Evolutionary conservation across 2,797 vertebrate species (phyloP).

Genomic region (Spinus pinus): DNA sequence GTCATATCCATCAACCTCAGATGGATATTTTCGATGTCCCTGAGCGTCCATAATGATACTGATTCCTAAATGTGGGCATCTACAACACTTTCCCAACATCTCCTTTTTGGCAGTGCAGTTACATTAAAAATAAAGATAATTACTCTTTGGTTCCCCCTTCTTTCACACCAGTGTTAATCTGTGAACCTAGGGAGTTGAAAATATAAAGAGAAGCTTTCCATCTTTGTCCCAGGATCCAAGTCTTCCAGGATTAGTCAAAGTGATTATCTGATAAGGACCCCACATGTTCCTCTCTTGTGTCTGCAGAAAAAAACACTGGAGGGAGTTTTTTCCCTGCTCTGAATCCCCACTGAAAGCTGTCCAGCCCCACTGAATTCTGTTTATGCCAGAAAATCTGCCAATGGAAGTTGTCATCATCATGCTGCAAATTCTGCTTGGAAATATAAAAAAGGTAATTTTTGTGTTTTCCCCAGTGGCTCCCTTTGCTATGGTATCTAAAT

Average conservation of each 20-base stretch:
- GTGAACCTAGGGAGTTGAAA: not conserved
- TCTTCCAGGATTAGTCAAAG: not conserved
- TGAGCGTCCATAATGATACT: not conserved
- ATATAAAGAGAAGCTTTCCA: not conserved
- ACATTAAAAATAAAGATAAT: not conserved
- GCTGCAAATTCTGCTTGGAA: not conserved
- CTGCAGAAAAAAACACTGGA: not conserved
- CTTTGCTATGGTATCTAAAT: not conserved
- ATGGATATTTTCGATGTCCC: not conserved
- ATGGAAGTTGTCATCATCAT: rapidly evolving
- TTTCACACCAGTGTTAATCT: not conserved
- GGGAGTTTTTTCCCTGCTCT: rapidly evolving
- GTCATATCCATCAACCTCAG: not conserved
- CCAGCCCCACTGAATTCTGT: not conserved
- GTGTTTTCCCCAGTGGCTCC: not conserved
- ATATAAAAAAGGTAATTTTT: not conserved
- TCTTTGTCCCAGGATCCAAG: not conserved
- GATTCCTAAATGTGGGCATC: not conserved
- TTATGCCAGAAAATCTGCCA: not conserved
- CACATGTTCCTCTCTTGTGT: not conserved
- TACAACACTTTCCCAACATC: not conserved
- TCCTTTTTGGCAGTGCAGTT: not conserved
- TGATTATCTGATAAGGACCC: not conserved
- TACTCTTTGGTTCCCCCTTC: rapidly evolving
- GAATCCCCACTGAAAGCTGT: not conserved